A percentile compares a stretch with the other conserved stretches of the same genome.
These are phyloP conservation scores for Xanthorhoe spadicearia DNA, from an alignment of 2,888 invertebrate genomes.

Conservation along the genomic window DNA sequence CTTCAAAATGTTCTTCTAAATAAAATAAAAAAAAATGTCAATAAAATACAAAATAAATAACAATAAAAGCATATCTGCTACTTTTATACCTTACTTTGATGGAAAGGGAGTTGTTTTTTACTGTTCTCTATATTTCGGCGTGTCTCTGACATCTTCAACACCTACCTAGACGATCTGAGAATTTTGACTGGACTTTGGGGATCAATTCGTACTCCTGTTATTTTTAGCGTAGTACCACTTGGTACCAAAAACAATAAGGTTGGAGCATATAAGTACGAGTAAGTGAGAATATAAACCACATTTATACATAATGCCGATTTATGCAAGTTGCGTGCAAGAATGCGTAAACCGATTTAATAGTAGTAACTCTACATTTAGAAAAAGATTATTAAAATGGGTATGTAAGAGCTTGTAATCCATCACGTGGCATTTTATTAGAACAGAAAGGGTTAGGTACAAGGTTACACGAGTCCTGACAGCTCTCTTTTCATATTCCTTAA, in stretches of 20 bases:
- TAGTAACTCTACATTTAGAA: conserved; percentile 10
- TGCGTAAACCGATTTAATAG: conserved; percentile 17
- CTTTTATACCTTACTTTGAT: no score
- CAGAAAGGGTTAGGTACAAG: conserved; percentile 1
- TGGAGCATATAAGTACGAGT: neutral
- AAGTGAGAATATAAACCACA: conserved; percentile 6
- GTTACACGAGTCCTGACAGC: conserved; percentile 4
- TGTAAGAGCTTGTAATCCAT: conserved; percentile 5
- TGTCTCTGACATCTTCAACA: no score
- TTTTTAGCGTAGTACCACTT: neutral
- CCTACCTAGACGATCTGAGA: no score
- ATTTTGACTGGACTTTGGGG: no score
- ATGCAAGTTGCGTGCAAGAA: conserved; percentile 21
- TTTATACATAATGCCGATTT: conserved; percentile 17
- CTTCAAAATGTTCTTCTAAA: no score
- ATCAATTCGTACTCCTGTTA: no score
- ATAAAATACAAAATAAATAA: no score
- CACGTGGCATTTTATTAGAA: conserved; percentile 6
- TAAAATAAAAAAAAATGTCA: no score
- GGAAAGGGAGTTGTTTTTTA: neutral
- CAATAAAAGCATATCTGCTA: no score
- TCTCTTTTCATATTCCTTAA: conserved; percentile 5
- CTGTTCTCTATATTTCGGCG: neutral
- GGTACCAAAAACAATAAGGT: no score
- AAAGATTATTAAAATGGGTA: conserved; percentile 6